Evolutionary conservation across 2,888 invertebrate genomes (phyloP).

Genomic region (Euclidia mi): DNA sequence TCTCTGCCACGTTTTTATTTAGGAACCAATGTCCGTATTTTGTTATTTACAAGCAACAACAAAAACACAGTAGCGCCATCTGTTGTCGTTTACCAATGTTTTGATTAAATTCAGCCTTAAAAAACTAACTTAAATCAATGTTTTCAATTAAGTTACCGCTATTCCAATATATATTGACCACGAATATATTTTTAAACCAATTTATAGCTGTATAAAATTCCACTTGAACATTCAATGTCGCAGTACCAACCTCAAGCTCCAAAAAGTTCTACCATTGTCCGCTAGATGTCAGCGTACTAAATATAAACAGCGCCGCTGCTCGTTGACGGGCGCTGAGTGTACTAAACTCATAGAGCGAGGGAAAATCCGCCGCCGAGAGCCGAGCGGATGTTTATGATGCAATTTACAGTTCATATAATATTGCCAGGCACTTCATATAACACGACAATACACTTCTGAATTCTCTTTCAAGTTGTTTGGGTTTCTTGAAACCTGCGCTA

Average conservation of each 20-base stretch:
- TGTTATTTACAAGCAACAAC: not conserved
- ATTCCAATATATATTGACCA: not conserved
- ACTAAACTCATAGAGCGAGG: constrained; percentile 61
- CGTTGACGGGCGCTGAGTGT: constrained; percentile 52
- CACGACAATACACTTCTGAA: constrained; percentile 78
- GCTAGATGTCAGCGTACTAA: constrained; percentile 75
- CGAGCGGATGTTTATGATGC: constrained; percentile 83
- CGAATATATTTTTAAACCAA: constrained; percentile 2
- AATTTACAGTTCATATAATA: constrained; percentile 86
- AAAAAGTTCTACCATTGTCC: constrained; percentile 66
- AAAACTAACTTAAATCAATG: not conserved
- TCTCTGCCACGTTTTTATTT: no score
- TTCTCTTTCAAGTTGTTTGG: constrained; percentile 67
- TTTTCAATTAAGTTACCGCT: not conserved
- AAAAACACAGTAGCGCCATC: constrained; percentile 35
- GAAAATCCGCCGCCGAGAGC: constrained; percentile 64
- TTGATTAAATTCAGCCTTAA: not conserved
- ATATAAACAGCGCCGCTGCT: constrained; percentile 54
- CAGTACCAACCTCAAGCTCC: constrained; percentile 13
- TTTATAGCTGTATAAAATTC: not conserved
- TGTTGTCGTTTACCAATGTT: constrained; percentile 1
- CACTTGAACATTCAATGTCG: not conserved
- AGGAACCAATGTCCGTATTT: no score
- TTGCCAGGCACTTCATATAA: constrained; percentile 83
- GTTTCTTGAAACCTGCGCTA: constrained; percentile 59